Evolutionary conservation across 2,797 vertebrate genomes (phyloP), one percentile per base, ranked within the genome.

Genomic region (Karalla daura): DNA sequence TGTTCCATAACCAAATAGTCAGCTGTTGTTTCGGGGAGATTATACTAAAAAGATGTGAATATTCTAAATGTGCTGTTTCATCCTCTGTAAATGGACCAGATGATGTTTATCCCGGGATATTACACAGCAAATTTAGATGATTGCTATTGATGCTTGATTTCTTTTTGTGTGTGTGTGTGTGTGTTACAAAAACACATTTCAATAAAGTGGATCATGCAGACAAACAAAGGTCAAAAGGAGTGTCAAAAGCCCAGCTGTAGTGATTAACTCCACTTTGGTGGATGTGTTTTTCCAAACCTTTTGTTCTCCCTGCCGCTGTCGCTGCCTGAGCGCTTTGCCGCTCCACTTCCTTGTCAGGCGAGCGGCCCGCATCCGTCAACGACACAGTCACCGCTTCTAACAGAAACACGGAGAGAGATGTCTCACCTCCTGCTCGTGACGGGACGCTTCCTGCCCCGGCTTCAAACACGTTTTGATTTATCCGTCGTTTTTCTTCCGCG

Each of bases 231-330:
- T 53, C 28, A 32, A 6, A 43, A 18, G 11, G 17, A 2, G 32
- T 41, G 40, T 63, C 7, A 13, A 40, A 49, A 40, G 5, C 23
- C 27, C 14, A 2, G 14, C 39, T 63, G 64, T 20, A 49, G 51
- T 10, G 20, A 23, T 66, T 62, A 2, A 44, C 68, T 68, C 56
- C 63, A 56, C 43, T 20, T 46, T 64, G 65, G 50, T 61, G 63
- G 11, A 37, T 58, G 50, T 65, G 56, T 81, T 80, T 84, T 73
- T 68, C 61, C 65, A 51, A 37, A 54, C 53, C 47, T 75, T 74
- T 75, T 81, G 56, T 80, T 60, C 47, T 45, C 58, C 51, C 51
- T 74, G 23, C 1, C 18, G 41, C 66, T 76, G 46, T 55, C 52
- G 7, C 49, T 17, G 7, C 36, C 65, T 25, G 50, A 39, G 63